Evolutionary conservation across 2,888 invertebrate genomes (phyloP), one percentile per base, ranked within the genome.

Genomic region (Eupsilia transversa): DNA sequence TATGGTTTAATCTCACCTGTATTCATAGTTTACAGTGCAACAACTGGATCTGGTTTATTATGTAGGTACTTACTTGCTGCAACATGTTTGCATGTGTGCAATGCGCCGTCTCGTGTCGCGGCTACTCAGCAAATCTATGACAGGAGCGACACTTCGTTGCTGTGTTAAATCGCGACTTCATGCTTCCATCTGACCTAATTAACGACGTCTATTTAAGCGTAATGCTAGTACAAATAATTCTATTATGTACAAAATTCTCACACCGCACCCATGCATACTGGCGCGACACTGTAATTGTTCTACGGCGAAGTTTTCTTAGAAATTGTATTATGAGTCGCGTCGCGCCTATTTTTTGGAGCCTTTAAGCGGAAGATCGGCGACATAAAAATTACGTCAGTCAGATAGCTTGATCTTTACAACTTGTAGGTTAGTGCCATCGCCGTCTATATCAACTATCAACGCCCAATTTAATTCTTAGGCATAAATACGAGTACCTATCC

Each of bases 391-490:
- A 33, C 30, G 4, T 57, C 30, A 20, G 9, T 52, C 12, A 20
- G 20, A 6, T 9, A 56, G 30, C 9, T 30, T 30, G 56, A 20
- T 20, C 1, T 7, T 30, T 9, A 33, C 30, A 46, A 5, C 17
- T 49, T 64, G 7, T 30, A 43, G 30, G 30, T 38, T 38, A 35
- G 52, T 52, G 27, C n/a, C 5, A 41, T 23, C 30, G 17, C 23
- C 35, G 12, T 38, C 9, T 30, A 7, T 35, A 46, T 20, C 14
- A 46, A 54, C 33, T 23, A 77, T 33, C 12, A 61, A 65, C 5
- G 27, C 35, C 60, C 30, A 61, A 66, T 81, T 81, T 0, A 43
- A 56, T 66, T 66, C 12, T 30, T 30, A 33, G 12, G 9, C 30
- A 52, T 43, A 56, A 63, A 63, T 35, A 74, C 30, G 23, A 27